Percentiles rank a stretch among this genome's conserved stretches.
Conservation (phyloP, 2,888 invertebrate species). For the Mythimna vitellina region DNA sequence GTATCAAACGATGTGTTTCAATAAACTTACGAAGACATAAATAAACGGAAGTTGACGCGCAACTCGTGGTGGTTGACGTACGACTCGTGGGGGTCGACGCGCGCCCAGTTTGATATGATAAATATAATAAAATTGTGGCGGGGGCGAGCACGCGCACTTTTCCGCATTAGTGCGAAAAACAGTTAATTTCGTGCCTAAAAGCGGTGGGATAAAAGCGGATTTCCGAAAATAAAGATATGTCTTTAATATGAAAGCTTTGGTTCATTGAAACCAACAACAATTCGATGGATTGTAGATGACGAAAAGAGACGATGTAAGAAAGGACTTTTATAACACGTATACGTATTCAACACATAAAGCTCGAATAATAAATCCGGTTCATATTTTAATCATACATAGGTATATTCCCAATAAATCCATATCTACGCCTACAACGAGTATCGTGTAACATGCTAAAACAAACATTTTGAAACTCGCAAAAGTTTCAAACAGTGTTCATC, state of each 20-base stretch:
- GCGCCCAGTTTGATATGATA: too few species aligned
- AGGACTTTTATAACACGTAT: background rate
- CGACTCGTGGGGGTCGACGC: too few species aligned
- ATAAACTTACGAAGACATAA: too few species aligned
- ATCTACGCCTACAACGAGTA: constrained; percentile 4
- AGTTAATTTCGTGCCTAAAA: too few species aligned
- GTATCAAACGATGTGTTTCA: too few species aligned
- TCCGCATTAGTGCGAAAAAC: too few species aligned
- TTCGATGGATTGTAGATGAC: background rate
- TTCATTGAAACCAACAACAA: constrained; percentile 2
- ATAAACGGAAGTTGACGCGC: too few species aligned
- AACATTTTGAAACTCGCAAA: constrained; percentile 43
- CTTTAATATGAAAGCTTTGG: background rate
- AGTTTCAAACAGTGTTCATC: constrained; percentile 53
- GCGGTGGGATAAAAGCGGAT: too few species aligned
- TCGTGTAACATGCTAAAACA: constrained; percentile 33
- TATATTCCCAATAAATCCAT: constrained; percentile 8
- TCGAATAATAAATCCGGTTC: background rate
- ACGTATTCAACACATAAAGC: too few species aligned
- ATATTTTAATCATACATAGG: constrained; percentile 11
- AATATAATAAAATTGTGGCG: too few species aligned
- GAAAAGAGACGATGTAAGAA: background rate
- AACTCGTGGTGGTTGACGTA: too few species aligned
- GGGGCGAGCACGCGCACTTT: too few species aligned
- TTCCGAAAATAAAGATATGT: background rate